phyloP scores from a whole-genome alignment of 2,888 invertebrate species.

The Hecatera dysodea region DNA sequence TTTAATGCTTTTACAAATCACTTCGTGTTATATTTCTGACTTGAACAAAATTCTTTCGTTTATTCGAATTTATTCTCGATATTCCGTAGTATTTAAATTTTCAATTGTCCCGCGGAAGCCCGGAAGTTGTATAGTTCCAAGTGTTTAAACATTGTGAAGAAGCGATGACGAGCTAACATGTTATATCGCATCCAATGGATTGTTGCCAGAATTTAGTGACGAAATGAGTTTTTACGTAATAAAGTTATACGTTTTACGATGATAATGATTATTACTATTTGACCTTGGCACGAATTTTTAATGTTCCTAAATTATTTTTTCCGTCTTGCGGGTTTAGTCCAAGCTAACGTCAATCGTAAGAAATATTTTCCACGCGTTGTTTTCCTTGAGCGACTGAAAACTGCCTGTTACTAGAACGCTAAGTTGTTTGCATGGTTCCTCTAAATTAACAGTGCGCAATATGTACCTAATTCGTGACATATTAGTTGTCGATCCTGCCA shows the following conservation, averaged over 20 bases:
- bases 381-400: background rate
- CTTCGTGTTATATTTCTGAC: slow-evolving; percentile 37
- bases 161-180: slow-evolving; percentile 23
- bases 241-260: slow-evolving; percentile 30
- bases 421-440: background rate
- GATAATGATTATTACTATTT: slow-evolving; percentile 38
- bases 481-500: background rate
- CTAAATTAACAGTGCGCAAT: background rate
- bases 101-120: slow-evolving; percentile 33
- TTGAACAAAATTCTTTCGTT: slow-evolving; percentile 23
- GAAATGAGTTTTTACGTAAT: slow-evolving; percentile 54
- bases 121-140: slow-evolving; percentile 57
- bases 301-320: slow-evolving; percentile 32
- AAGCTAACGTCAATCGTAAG: background rate
- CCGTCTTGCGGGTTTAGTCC: slow-evolving; percentile 3
- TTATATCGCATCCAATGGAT: slow-evolving; percentile 44
- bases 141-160: slow-evolving; percentile 31
- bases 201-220: slow-evolving; percentile 55
- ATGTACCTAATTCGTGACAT: background rate
- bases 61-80: slow-evolving; percentile 34
- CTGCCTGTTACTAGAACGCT: background rate
- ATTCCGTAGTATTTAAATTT: slow-evolving; percentile 2
- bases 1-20: slow-evolving; percentile 35
- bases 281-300: slow-evolving; percentile 46
- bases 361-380: background rate